Evolutionary conservation across 2,888 invertebrate genomes (phyloP).

Genomic region (Cheilosia impressa): DNA sequence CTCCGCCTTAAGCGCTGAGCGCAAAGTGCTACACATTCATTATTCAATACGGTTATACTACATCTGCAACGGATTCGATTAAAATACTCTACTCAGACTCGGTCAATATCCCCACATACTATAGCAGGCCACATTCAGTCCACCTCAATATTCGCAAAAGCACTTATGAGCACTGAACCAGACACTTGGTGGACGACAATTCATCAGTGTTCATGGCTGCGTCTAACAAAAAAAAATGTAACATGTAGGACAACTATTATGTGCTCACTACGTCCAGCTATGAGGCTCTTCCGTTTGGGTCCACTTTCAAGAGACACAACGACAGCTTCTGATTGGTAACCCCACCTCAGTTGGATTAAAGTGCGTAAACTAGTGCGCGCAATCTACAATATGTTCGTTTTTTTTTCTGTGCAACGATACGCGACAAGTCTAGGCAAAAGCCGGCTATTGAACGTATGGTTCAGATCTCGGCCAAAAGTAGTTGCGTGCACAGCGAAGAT

Average conservation of each 20-base stretch:
- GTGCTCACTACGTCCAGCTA: conserved; percentile 32
- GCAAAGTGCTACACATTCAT: neutral
- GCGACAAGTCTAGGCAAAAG: conserved; percentile 37
- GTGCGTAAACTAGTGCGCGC: conserved; percentile 63
- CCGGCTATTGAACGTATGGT: conserved; percentile 50
- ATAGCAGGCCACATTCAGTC: conserved; percentile 11
- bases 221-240: conserved; percentile 36
- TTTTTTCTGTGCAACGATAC: conserved; percentile 38
- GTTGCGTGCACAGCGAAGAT: conserved; percentile 67
- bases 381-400: conserved; percentile 32
- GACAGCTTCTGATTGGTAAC: conserved; percentile 48
- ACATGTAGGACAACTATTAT: conserved; percentile 70
- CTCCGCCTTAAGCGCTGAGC: neutral
- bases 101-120: conserved; percentile 49
- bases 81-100: conserved; percentile 16
- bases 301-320: conserved; percentile 61
- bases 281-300: conserved; percentile 57
- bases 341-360: conserved; percentile 51
- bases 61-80: neutral
- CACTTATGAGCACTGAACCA: conserved; percentile 32
- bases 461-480: conserved; percentile 60
- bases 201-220: conserved; percentile 22
- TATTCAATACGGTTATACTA: conserved; percentile 41
- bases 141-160: conserved; percentile 10
- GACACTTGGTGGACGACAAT: conserved; percentile 42